Evolutionary conservation across 2,113 vertebrate species (phyloP).

Genomic region (Cyanistes caeruleus): DNA sequence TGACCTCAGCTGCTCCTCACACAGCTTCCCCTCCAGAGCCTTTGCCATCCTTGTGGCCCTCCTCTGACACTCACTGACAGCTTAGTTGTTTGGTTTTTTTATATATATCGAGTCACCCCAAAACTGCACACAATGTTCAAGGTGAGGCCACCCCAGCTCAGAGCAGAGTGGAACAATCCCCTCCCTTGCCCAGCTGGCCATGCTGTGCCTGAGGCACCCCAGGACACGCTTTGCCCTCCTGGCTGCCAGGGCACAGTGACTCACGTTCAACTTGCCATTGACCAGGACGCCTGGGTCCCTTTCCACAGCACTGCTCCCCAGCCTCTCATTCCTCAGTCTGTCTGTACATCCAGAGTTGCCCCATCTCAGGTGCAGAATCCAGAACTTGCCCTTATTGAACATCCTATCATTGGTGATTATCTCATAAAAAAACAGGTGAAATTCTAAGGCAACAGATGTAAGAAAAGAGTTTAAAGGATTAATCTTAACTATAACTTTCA

Average conservation of each 20-base stretch:
- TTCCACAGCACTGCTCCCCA: background rate
- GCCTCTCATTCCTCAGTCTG: background rate
- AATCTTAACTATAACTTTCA: background rate
- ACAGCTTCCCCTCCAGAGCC: background rate
- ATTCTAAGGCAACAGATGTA: background rate
- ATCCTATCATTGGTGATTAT: background rate
- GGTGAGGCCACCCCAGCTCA: accelerated
- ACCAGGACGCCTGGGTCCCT: background rate
- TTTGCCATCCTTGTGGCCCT: background rate
- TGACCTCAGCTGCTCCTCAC: background rate
- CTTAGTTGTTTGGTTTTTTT: background rate
- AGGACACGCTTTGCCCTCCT: accelerated
- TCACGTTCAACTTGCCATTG: accelerated
- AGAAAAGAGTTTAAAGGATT: background rate
- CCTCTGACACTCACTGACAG: background rate
- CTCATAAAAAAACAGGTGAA: background rate
- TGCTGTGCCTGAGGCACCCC: background rate
- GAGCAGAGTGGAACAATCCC: background rate
- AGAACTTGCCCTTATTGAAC: background rate
- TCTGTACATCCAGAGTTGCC: background rate
- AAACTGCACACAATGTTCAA: background rate
- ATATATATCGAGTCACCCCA: background rate
- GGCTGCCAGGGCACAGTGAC: background rate
- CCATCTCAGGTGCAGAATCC: background rate
- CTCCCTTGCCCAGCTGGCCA: accelerated